Evolutionary conservation across 2,888 invertebrate genomes (phyloP).

Genomic region (Salticus scenicus): DNA sequence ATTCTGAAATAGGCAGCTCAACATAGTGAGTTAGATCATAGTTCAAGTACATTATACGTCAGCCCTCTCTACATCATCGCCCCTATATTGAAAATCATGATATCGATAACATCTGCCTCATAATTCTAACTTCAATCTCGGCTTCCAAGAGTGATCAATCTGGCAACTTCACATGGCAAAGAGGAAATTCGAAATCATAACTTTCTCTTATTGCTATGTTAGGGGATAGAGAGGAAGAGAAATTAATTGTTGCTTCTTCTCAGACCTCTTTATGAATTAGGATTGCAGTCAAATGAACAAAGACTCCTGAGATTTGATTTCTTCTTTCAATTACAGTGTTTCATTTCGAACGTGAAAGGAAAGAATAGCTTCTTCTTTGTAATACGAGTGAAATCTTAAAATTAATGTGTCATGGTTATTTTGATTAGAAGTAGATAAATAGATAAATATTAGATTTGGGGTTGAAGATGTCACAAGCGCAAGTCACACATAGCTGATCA

Average conservation of each 20-base stretch:
- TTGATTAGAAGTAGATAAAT: not conserved
- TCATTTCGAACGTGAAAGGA: not conserved
- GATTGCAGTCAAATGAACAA: not conserved
- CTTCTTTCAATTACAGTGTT: slow-evolving; percentile 1
- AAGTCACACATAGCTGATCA: not conserved
- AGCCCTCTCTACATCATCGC: too few relatives aligned
- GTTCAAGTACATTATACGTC: too few relatives aligned
- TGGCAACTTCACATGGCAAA: not conserved
- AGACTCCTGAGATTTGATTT: not conserved
- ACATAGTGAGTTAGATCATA: too few relatives aligned
- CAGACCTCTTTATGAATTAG: not conserved
- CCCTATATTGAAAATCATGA: not conserved
- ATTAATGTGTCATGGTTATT: not conserved
- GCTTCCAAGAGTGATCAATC: not conserved
- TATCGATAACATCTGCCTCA: not conserved
- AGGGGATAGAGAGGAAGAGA: not conserved
- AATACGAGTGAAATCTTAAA: too few relatives aligned
- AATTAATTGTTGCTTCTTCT: not conserved
- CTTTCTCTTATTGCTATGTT: not conserved
- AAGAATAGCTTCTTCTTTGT: not conserved
- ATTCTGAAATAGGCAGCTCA: too few relatives aligned
- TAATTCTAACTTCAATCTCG: not conserved
- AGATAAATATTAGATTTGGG: not conserved
- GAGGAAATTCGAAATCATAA: slow-evolving; percentile 4
- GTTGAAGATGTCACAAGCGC: not conserved